Evolutionary conservation across 2,113 vertebrate species (phyloP).

Genomic region (Calidris pugnax): DNA sequence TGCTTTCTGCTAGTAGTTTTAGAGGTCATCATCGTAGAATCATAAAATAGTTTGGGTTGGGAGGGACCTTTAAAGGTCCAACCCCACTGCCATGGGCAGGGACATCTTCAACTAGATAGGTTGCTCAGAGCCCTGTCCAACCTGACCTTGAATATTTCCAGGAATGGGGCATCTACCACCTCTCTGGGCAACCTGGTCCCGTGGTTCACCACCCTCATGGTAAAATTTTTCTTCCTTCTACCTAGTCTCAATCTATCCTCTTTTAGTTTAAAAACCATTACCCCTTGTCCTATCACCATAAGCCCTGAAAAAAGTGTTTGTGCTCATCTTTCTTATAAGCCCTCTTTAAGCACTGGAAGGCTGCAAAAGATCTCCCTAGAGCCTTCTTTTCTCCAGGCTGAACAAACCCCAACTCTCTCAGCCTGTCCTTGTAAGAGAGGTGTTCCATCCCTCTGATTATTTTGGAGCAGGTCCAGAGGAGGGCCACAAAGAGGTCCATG

Average conservation of each 20-base stretch:
- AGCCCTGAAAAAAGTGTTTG: not conserved
- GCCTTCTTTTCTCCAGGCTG: not conserved
- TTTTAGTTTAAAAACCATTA: not conserved
- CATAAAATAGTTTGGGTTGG: not conserved
- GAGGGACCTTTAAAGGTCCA: not conserved
- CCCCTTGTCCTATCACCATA: not conserved
- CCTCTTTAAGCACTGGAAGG: not conserved
- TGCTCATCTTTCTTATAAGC: not conserved
- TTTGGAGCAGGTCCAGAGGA: not conserved
- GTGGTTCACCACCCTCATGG: not conserved
- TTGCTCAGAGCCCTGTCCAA: not conserved
- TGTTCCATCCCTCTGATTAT: not conserved
- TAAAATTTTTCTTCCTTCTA: not conserved
- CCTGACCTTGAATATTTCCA: not conserved
- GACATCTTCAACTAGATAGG: not conserved
- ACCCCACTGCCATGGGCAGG: too few species aligned
- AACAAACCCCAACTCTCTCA: not conserved
- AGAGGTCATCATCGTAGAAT: not conserved
- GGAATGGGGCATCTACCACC: not conserved
- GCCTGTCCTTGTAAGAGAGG: not conserved
- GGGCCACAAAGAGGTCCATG: not conserved
- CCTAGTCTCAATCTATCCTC: not conserved
- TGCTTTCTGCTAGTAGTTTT: not conserved
- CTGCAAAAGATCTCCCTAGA: not conserved
- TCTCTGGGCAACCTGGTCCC: not conserved